phyloP scores from a whole-genome alignment of 2,888 invertebrate genomes.

The Mythimna loreyi region DNA sequence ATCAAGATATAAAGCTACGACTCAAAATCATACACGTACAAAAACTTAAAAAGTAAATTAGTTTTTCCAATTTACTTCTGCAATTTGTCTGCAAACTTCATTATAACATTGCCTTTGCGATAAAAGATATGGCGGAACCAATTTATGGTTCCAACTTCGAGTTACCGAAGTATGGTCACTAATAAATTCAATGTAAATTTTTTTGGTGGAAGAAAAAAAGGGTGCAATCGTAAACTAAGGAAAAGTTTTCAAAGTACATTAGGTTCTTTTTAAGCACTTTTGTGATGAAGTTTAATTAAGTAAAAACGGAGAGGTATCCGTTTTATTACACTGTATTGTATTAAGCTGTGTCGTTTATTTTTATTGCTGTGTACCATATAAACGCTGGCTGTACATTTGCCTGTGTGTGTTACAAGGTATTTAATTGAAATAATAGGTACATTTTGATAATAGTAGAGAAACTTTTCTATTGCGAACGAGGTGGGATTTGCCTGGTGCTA shows the following conservation, averaged over 20 bases:
- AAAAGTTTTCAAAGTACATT: constrained; percentile 36
- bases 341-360: constrained; percentile 48
- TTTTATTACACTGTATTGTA: constrained; percentile 42
- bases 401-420: constrained; percentile 8
- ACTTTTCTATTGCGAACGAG: no score
- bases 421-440: constrained; percentile 20
- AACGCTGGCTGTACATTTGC: constrained; percentile 30
- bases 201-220: constrained; percentile 27
- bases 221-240: constrained; percentile 25
- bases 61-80: constrained; percentile 53
- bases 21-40: constrained; percentile 19
- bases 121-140: constrained; percentile 57
- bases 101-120: constrained; percentile 46
- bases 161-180: constrained; percentile 29
- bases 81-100: constrained; percentile 58
- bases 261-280: constrained; percentile 49
- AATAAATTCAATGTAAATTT: constrained; percentile 32
- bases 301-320: constrained; percentile 42
- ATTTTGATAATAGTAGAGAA: no score
- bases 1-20: constrained; percentile 3
- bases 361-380: constrained; percentile 39
- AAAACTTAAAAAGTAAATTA: constrained; percentile 43
- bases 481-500: no score
- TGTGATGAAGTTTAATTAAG: constrained; percentile 51
- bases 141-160: constrained; percentile 54